Base-by-base conservation (phyloP, 2,113 vertebrate genomes). In the Mohoua ochrocephala region DNA sequence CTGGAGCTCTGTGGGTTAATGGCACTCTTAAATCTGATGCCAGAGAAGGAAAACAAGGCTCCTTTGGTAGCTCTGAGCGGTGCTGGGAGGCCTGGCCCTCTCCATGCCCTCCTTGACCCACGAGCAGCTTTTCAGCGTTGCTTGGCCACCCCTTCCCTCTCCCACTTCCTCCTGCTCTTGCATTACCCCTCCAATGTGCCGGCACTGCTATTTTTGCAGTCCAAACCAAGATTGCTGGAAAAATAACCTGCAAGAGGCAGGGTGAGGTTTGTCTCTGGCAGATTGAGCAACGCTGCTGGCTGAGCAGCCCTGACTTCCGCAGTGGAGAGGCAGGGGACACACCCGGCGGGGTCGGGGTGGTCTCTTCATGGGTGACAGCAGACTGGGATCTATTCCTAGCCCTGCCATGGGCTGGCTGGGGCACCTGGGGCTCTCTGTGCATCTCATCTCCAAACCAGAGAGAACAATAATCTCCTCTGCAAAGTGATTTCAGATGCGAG, bases 321-420 rank as follows among this genome's bases (percentile, higher is more conserved):
- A 1, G 33, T 16, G 50, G 54, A 41, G 41, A 64, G 45, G 17
- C 53, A 41, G 50, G 41, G 57, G 83, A 41, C 49, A 68, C 28
- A 60, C 20, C 12, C 2, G 0, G 15, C 3, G 2, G 45, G 52
- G 7, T 13, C 4, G 1, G 44, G 28, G 35, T 45, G 63, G 45
- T 57, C 54, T 11, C 60, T 37, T 45, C 21, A 15, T 7, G 26
- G n/a, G 50, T 47, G 78, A 67, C 30, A 82, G 35, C 56, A 87
- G 24, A 4, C 7, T 2, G 1, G 42, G 10, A 10, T 35, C 53
- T 74, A 56, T 22, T 69, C 54, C 50, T 9, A 10, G 49, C 41
- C 61, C 49, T 2, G 3, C 85, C 28, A 5, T 3, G 64, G 60
- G 27, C 49, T 37, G 64, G 17, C 35, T 15, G 64, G 39, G 47